Conservation (phyloP, 2,797 vertebrate genomes). For the Acrocephalus scirpaceus region DNA sequence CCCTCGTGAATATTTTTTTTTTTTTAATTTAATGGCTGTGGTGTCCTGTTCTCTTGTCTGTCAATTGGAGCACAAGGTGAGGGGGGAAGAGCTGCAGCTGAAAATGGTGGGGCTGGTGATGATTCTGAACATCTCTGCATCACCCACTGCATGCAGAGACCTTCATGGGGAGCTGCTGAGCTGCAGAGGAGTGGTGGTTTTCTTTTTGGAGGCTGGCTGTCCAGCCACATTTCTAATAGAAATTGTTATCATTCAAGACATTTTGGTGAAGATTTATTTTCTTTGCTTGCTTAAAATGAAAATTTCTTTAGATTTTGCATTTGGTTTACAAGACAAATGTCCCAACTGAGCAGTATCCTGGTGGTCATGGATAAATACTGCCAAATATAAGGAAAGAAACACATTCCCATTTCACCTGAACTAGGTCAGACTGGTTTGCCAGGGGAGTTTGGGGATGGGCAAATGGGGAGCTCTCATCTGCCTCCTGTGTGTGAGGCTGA, state of each 20-base stretch:
- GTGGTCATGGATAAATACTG: background rate
- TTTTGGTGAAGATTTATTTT: background rate
- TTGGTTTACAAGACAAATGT: background rate
- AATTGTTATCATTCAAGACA: background rate
- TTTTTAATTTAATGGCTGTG: background rate
- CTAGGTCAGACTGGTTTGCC: background rate
- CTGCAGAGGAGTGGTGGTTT: background rate
- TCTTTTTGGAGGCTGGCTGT: background rate
- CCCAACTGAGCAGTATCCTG: background rate
- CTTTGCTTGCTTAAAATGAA: background rate
- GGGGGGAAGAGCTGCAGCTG: background rate
- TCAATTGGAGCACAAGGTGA: background rate
- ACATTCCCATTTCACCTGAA: background rate
- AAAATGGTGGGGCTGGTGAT: background rate
- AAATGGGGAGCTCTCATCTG: rapidly evolving
- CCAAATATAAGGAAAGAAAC: background rate
- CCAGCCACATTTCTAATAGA: background rate
- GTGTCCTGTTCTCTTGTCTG: background rate
- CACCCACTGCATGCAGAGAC: background rate
- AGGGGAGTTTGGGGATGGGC: background rate
- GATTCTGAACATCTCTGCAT: background rate
- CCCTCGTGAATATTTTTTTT: background rate
- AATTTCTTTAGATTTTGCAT: background rate
- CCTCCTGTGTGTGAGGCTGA: background rate
- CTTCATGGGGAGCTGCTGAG: background rate